These are phyloP conservation scores for Notarius lentiginosus DNA, from an alignment of 2,113 vertebrate species.

Conservation along the genomic window DNA sequence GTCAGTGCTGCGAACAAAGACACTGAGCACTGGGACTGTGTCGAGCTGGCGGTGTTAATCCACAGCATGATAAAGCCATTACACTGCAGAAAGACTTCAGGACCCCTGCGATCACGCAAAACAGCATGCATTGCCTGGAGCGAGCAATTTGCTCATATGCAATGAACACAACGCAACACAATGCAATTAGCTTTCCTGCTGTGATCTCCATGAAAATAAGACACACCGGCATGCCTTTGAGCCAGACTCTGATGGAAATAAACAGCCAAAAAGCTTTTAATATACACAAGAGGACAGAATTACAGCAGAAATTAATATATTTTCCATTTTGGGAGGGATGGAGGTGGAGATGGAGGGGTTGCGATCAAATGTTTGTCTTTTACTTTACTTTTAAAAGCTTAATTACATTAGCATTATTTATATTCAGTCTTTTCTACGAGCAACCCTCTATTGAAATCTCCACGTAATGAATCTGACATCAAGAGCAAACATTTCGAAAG, in stretches of 20 bases:
- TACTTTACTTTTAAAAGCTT: constrained; percentile 38
- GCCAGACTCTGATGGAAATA: constrained; percentile 43
- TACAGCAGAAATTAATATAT: constrained; percentile 37
- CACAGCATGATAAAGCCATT: constrained; percentile 62
- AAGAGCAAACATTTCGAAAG: constrained; percentile 25
- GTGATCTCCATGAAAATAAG: constrained; percentile 48
- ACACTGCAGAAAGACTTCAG: constrained; percentile 53
- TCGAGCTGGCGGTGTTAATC: constrained; percentile 59
- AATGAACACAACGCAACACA: constrained; percentile 63
- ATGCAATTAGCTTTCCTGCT: constrained; percentile 53
- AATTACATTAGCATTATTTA: constrained; percentile 45
- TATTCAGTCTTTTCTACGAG: constrained; percentile 12
- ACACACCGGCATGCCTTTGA: constrained; percentile 36
- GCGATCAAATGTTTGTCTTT: not conserved
- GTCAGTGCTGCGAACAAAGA: constrained; percentile 44
- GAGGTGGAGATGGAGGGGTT: not conserved
- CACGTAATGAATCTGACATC: constrained; percentile 27
- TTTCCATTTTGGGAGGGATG: constrained; percentile 25
- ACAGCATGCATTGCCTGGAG: constrained; percentile 57
- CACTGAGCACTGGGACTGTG: constrained; percentile 38
- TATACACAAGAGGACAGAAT: constrained; percentile 46
- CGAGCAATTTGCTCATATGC: constrained; percentile 64
- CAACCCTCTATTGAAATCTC: constrained; percentile 15
- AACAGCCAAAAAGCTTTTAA: constrained; percentile 52
- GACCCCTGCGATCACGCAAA: constrained; percentile 59